Evolutionary conservation across 1,140 invertebrate genomes (phyloP).

Genomic region (Listronotus oregonensis): DNA sequence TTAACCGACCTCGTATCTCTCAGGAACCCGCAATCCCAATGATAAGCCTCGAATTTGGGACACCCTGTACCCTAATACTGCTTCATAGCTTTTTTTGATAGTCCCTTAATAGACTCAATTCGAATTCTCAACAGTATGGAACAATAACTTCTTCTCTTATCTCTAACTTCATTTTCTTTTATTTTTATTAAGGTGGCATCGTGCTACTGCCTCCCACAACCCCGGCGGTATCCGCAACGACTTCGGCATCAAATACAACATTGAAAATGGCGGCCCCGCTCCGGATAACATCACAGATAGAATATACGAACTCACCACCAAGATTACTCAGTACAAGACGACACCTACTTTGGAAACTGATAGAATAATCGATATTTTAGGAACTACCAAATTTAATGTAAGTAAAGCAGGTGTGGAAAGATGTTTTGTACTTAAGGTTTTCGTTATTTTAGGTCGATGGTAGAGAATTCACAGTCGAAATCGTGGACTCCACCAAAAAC

Average conservation of each 20-base stretch:
- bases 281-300: constrained; percentile 88
- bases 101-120: too few relatives aligned
- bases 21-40: too few relatives aligned
- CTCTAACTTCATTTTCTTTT: constrained; percentile 3
- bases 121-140: too few relatives aligned
- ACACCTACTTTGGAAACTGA: constrained; percentile 78
- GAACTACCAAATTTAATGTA: constrained; percentile 41
- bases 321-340: constrained; percentile 80
- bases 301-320: constrained; percentile 83
- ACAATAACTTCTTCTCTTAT: too few relatives aligned
- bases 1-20: too few relatives aligned
- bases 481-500: constrained; percentile 90
- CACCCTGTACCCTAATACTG: too few relatives aligned
- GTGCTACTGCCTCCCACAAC: constrained; percentile 99
- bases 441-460: constrained; percentile 67
- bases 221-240: constrained; percentile 96
- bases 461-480: constrained; percentile 79
- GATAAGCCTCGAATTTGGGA: too few relatives aligned
- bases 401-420: neutral
- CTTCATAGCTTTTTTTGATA: too few relatives aligned
- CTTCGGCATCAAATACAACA: constrained; percentile 99
- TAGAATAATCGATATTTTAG: constrained; percentile 40
- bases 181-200: constrained; percentile 77
- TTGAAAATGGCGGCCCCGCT: constrained; percentile 94
- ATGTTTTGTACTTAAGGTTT: too few relatives aligned